phyloP scores from a whole-genome alignment of 2,888 invertebrate genomes.

The Coleophora flavipennella region DNA sequence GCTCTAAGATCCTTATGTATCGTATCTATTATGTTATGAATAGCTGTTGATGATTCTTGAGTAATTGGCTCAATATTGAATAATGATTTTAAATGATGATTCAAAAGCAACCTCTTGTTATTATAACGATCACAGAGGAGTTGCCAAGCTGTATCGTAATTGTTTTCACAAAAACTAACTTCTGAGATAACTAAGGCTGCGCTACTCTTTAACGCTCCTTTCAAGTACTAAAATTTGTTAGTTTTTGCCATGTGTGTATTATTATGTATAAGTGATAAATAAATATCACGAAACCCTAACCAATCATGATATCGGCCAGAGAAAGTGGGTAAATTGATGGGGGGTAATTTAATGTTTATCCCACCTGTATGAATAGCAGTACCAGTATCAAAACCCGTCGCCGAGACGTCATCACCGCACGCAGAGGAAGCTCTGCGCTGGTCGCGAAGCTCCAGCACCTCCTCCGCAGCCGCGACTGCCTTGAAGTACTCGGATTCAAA shows the following conservation, averaged over 20 bases:
- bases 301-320: conserved; percentile 11
- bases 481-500: conserved; percentile 10
- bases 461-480: conserved; percentile 7
- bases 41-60: conserved; percentile 4
- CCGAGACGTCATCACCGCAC: conserved; percentile 3
- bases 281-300: conserved; percentile 14
- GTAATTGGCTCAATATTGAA: conserved; percentile 6
- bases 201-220: conserved; percentile 7
- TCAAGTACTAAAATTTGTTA: conserved; percentile 12
- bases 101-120: conserved; percentile 11
- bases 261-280: conserved; percentile 8
- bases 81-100: conserved; percentile 9
- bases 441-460: conserved; percentile 1
- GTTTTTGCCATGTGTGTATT: conserved; percentile 8
- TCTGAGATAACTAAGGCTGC: conserved; percentile 8
- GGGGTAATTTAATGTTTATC: conserved; percentile 8
- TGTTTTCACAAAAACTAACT: conserved; percentile 9
- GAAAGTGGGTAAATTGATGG: conserved; percentile 9
- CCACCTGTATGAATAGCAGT: conserved; percentile 2
- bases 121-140: conserved; percentile 12
- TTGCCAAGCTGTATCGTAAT: conserved; percentile 12
- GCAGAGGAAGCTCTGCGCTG: neutral
- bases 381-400: conserved; percentile 7
- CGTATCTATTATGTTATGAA: conserved; percentile 7
- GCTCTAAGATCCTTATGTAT: conserved; percentile 11